Base-by-base conservation (phyloP, 1,140 invertebrate species). In the Orius insidiosus region DNA sequence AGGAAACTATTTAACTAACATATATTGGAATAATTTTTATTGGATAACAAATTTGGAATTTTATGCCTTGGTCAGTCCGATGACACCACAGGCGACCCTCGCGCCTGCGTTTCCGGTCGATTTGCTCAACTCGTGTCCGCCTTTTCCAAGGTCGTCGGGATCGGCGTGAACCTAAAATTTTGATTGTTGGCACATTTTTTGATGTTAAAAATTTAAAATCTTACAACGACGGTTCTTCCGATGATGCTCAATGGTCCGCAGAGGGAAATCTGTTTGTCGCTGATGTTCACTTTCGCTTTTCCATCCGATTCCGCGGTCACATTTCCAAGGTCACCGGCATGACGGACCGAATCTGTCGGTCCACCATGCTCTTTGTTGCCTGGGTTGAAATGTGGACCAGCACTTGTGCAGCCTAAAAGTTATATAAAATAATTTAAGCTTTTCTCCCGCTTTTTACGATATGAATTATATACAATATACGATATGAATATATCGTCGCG, bases 101-200 rank as follows among this genome's bases (percentile, higher is more conserved):
- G 78, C 89, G 3, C 95, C 95, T 53, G 95, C 92, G 68, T 98
- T 98, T 30, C 95, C 95, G 40, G 94, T 98, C 10, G 86, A 85
- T 65, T 84, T 82, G 64, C 92, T 95, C 36, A 92, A 69, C 59
- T 94, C 88, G 58, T 96, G 84, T 1, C 87, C 88, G 46, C 93
- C 93, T 52, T 79, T 68, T 3, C 93, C 95, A 36, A 98, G 68
- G 67, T 98, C 95, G 70, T 98, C 95, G 33, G 76, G 72, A 64
- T 92, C 89, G 48, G 81, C 90, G 64, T 98, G 94, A n/a, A 86
- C 66, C 72, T 74, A 49, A 33, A 42, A 43, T 3, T 14, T 18
- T 15, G 35, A 15, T 36, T 36, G 24, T 24, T 24, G 24, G 24
- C 3, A 24, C 24, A 24, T 24, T 24, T n/a, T 24, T 24, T 24